phyloP scores from a whole-genome alignment of 2,888 invertebrate species.

The Agrilus biguttatus region DNA sequence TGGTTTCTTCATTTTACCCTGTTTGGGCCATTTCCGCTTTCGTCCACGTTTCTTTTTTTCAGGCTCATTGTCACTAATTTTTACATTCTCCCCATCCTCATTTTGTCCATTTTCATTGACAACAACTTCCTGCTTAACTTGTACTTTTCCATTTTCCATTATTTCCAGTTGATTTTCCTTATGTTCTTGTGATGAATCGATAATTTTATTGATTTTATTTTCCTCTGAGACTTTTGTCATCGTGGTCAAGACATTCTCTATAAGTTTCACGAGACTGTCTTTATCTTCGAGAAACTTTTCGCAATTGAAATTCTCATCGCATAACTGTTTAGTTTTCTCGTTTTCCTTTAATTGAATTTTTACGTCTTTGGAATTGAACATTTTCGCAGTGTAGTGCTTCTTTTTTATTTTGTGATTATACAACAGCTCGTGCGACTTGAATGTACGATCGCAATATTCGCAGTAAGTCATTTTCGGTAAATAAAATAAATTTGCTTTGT shows the following conservation, averaged over 20 bases:
- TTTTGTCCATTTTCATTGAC: background rate
- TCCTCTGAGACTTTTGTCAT: constrained; percentile 19
- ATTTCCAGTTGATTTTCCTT: background rate
- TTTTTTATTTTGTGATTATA: constrained; percentile 42
- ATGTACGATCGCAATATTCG: constrained; percentile 33
- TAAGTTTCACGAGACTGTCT: constrained; percentile 24
- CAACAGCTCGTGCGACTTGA: constrained; percentile 36
- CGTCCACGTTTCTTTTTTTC: constrained; percentile 23
- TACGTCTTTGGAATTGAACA: constrained; percentile 13
- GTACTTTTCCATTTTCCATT: background rate
- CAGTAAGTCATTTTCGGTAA: constrained; percentile 32
- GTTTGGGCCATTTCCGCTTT: constrained; percentile 23
- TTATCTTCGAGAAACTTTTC: constrained; percentile 17
- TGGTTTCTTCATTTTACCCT: constrained; percentile 13
- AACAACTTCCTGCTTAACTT: background rate
- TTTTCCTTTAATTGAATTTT: background rate
- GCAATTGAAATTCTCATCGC: background rate
- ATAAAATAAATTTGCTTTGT: constrained; percentile 33
- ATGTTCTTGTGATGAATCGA: constrained; percentile 3
- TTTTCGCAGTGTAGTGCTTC: constrained; percentile 31
- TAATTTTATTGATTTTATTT: constrained; percentile 9
- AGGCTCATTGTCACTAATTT: constrained; percentile 7
- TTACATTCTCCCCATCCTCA: constrained; percentile 3
- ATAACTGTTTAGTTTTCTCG: background rate
- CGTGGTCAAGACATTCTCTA: constrained; percentile 26